Percentiles rank a stretch among this genome's conserved stretches.
These are phyloP conservation scores for Stictonetta naevosa DNA, from an alignment of 2,113 vertebrate species.

Conservation along the genomic window DNA sequence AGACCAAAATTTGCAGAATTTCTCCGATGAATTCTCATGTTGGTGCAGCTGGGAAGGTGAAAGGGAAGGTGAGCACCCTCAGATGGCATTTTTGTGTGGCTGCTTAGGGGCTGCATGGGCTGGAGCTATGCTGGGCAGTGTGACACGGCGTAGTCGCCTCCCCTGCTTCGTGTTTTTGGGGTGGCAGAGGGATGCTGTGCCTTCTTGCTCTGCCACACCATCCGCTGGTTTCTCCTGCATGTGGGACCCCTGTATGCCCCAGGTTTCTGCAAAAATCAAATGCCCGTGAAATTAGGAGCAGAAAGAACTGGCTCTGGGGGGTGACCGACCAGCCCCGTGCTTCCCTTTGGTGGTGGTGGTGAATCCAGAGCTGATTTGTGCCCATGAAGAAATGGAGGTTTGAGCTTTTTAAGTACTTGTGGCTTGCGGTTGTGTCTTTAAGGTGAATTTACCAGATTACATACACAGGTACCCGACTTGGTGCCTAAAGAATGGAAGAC, in stretches of 20 bases:
- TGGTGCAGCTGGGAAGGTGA: fast-evolving
- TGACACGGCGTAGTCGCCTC: fast-evolving
- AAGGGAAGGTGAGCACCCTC: neutral
- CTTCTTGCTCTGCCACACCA: neutral
- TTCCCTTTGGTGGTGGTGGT: neutral
- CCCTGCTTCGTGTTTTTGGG: fast-evolving
- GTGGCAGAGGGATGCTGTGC: neutral
- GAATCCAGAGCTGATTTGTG: neutral
- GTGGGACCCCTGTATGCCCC: fast-evolving
- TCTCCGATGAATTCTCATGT: neutral
- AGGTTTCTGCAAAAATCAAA: neutral
- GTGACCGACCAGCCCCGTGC: neutral
- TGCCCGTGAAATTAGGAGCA: neutral
- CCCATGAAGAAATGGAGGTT: fast-evolving
- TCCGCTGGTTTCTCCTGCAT: neutral
- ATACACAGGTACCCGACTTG: neutral
- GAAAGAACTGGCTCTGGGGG: neutral
- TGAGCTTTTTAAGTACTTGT: neutral
- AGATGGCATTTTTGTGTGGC: neutral
- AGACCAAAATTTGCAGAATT: neutral
- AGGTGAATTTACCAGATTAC: neutral
- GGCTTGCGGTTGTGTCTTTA: neutral
- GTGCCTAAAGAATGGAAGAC: neutral
- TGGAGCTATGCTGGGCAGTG: fast-evolving
- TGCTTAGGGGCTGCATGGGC: neutral